Conservation (phyloP, 2,797 vertebrate species). For the Novumbra hubbsi region DNA sequence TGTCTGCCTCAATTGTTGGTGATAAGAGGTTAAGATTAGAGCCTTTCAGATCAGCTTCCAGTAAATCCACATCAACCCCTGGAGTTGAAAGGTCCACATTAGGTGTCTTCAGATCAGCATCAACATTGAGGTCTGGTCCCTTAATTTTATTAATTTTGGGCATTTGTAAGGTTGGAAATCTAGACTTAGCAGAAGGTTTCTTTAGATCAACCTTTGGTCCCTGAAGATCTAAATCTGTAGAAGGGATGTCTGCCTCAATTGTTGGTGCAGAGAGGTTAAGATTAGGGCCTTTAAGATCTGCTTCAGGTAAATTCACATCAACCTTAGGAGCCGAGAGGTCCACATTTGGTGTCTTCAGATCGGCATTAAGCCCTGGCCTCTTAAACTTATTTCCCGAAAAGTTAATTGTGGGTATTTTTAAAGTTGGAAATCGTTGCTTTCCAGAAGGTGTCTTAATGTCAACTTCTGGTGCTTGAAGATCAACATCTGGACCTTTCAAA, state of each 20-base stretch:
- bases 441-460: constrained; percentile 48
- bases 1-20: constrained; percentile 36
- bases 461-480: constrained; percentile 36
- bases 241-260: constrained; percentile 19
- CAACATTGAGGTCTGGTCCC: constrained; percentile 29
- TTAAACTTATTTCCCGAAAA: not conserved
- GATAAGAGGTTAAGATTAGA: constrained; percentile 21
- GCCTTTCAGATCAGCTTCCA: constrained; percentile 31
- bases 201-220: constrained; percentile 45
- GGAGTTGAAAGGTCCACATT: constrained; percentile 28
- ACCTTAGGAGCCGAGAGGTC: constrained; percentile 36
- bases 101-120: constrained; percentile 35
- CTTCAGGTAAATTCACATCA: constrained; percentile 47
- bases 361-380: not conserved
- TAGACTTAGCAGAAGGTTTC: constrained; percentile 44
- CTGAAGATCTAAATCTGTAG: constrained; percentile 48
- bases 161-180: constrained; percentile 41
- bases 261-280: constrained; percentile 26
- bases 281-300: constrained; percentile 41
- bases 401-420: constrained; percentile 48
- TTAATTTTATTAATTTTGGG: constrained; percentile 50
- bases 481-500: constrained; percentile 34
- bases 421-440: constrained; percentile 48
- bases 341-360: constrained; percentile 40
- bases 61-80: constrained; percentile 18